These are phyloP conservation scores for Eulemur rufifrons DNA, from an alignment of 2,113 vertebrate genomes.

Conservation along the genomic window DNA sequence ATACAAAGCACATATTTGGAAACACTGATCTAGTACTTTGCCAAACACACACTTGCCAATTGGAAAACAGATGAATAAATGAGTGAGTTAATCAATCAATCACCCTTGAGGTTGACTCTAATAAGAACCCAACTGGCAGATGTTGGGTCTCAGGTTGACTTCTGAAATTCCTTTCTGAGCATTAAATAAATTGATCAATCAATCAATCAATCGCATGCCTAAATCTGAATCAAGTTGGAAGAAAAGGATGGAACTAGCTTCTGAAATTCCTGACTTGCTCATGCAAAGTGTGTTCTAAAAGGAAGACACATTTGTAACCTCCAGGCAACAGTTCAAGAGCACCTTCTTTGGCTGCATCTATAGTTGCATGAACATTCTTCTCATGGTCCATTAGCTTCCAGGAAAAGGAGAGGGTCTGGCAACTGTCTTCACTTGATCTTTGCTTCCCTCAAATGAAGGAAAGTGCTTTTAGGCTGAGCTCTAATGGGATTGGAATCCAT, in stretches of 20 bases:
- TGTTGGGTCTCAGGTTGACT: background rate
- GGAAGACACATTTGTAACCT: background rate
- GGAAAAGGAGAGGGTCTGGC: background rate
- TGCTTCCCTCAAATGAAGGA: background rate
- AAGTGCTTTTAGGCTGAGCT: conserved; percentile 53
- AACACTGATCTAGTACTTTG: background rate
- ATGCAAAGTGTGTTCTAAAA: background rate
- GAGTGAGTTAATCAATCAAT: background rate
- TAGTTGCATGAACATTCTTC: background rate
- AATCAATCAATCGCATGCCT: background rate
- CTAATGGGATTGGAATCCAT: conserved; percentile 12
- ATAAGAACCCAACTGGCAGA: background rate
- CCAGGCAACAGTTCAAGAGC: background rate
- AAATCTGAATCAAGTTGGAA: background rate
- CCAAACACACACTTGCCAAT: background rate
- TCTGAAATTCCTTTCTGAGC: conserved; percentile 22
- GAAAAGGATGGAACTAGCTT: background rate
- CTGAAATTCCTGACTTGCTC: conserved; percentile 10
- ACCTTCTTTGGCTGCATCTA: background rate
- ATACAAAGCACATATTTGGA: background rate
- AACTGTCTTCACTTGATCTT: conserved; percentile 43
- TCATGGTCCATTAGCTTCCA: conserved; percentile 40
- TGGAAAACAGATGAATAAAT: conserved; percentile 32
- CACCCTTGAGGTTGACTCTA: background rate
- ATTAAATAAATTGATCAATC: background rate